Evolutionary conservation across 2,888 invertebrate genomes (phyloP).

Genomic region (Drosophila affinis): DNA sequence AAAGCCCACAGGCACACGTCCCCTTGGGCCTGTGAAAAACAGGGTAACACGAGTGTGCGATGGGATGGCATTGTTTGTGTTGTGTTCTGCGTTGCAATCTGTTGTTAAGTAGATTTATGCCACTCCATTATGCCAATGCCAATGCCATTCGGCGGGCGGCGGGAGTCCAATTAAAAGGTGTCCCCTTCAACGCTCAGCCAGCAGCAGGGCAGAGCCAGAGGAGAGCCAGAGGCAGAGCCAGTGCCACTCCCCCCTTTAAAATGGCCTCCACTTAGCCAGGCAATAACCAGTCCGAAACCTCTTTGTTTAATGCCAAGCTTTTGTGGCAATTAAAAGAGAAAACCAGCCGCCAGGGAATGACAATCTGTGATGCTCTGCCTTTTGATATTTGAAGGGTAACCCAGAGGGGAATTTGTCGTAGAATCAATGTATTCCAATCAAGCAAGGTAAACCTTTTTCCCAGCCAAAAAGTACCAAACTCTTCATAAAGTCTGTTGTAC

Average conservation of each 20-base stretch:
- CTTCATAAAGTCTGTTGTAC: neutral
- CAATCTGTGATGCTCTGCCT: constrained; percentile 1
- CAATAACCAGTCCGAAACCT: neutral
- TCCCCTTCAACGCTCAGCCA: constrained; percentile 3
- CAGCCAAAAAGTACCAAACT: neutral
- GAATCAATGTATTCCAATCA: neutral
- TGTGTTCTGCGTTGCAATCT: constrained; percentile 29
- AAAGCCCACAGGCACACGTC: constrained; percentile 1
- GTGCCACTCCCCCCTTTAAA: constrained; percentile 5
- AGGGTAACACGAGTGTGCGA: constrained; percentile 5
- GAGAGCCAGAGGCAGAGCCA: too few species aligned
- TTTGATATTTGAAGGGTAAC: too few species aligned
- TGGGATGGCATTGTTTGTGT: constrained; percentile 21
- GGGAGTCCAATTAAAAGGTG: constrained; percentile 33
- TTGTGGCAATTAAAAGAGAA: constrained; percentile 14
- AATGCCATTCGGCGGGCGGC: constrained; percentile 28
- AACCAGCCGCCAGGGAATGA: neutral
- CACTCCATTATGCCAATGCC: constrained; percentile 37
- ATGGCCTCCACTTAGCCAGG: constrained; percentile 14
- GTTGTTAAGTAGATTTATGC: constrained; percentile 40
- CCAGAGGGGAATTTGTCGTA: neutral
- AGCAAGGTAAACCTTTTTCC: neutral
- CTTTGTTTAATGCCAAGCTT: constrained; percentile 20
- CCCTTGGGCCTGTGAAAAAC: neutral
- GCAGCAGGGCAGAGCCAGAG: too few species aligned